These are phyloP conservation scores for Gasterosteus aculeatus DNA, from an alignment of 2,113 vertebrate genomes.

Conservation along the genomic window DNA sequence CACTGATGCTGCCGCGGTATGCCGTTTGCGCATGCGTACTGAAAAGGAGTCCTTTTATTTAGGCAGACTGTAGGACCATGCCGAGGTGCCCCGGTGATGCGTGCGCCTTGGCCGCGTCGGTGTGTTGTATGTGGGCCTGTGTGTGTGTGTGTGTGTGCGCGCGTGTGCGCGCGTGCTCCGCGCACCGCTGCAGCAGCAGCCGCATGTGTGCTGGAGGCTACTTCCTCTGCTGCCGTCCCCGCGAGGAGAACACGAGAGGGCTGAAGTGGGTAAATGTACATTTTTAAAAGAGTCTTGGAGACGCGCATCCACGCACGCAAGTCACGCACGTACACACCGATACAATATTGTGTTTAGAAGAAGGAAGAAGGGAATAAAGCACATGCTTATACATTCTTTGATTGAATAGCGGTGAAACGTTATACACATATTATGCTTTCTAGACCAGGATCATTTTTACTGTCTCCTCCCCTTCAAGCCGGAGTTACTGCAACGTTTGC, in stretches of 20 bases:
- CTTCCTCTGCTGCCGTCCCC: constrained; percentile 17
- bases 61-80: constrained; percentile 38
- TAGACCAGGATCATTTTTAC: not conserved
- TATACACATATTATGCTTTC: not conserved
- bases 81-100: constrained; percentile 48
- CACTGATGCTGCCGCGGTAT: constrained; percentile 55
- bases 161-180: constrained; percentile 43
- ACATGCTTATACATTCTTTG: not conserved
- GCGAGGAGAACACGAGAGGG: constrained; percentile 42
- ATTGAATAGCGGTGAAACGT: not conserved
- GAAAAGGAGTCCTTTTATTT: constrained; percentile 17
- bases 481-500: constrained; percentile 24
- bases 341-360: not conserved
- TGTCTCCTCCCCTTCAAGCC: not conserved
- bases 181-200: constrained; percentile 69
- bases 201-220: constrained; percentile 42
- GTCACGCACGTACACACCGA: not conserved
- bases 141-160: constrained; percentile 22
- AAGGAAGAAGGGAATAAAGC: not conserved
- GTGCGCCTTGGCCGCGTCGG: constrained; percentile 30
- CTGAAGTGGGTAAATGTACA: constrained; percentile 33
- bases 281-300: constrained; percentile 23
- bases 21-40: constrained; percentile 8
- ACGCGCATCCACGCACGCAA: constrained; percentile 3
- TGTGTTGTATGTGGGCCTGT: not conserved